Conservation (phyloP, 2,888 invertebrate species). For the Hemicrepidius hirtus region DNA sequence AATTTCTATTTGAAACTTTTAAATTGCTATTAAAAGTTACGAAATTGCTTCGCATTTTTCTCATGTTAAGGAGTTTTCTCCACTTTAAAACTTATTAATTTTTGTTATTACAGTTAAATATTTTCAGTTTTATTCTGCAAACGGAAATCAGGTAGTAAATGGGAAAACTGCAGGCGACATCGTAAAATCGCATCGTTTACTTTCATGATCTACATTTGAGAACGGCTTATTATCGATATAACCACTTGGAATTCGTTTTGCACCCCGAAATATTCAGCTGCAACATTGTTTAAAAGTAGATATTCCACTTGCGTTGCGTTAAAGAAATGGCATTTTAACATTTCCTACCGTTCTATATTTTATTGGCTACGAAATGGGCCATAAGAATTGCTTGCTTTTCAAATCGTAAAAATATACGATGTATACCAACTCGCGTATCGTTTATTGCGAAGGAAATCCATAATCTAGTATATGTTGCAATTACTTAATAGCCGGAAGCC, state of each 20-base stretch:
- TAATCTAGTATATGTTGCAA: background rate
- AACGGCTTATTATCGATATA: conserved; percentile 19
- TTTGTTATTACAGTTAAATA: background rate
- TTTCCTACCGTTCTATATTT: conserved; percentile 26
- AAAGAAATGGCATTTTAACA: conserved; percentile 22
- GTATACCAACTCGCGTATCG: conserved; percentile 1
- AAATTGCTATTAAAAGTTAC: conserved; percentile 20
- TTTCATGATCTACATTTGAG: conserved; percentile 2
- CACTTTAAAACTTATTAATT: conserved; percentile 18
- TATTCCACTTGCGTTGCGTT: conserved; percentile 12
- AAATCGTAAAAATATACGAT: conserved; percentile 26
- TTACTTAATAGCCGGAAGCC: too few species aligned
- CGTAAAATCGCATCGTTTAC: conserved; percentile 24
- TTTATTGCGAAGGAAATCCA: background rate
- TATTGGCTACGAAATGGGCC: conserved; percentile 21
- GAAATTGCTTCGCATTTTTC: conserved; percentile 15
- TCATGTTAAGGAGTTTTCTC: background rate
- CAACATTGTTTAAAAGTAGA: conserved; percentile 28
- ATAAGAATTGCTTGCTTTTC: conserved; percentile 28
- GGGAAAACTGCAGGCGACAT: conserved; percentile 14
- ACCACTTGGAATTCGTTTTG: conserved; percentile 9
- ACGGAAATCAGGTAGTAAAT: conserved; percentile 3
- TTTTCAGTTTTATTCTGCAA: background rate
- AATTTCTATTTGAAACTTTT: conserved; percentile 24
- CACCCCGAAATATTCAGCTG: conserved; percentile 20